These are phyloP conservation scores for Agonopterix heracliana DNA, from an alignment of 2,888 invertebrate genomes.

Conservation along the genomic window DNA sequence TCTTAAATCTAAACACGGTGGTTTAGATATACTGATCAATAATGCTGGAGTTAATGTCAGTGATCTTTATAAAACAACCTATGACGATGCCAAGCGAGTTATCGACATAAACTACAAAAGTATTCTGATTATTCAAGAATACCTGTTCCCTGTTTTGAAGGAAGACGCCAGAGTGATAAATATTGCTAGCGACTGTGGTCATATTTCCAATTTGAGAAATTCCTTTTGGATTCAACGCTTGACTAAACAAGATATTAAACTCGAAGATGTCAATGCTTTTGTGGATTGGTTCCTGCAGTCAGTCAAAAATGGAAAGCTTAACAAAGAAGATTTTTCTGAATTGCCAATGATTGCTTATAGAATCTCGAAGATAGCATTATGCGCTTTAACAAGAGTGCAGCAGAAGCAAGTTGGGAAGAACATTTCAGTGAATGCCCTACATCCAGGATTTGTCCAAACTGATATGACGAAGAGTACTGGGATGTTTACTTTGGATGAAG, in stretches of 20 bases:
- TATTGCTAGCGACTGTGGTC: slow-evolving; percentile 27
- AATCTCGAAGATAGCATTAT: slow-evolving; percentile 25
- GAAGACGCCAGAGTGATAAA: slow-evolving; percentile 27
- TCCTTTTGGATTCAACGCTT: slow-evolving; percentile 22
- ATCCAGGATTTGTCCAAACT: slow-evolving; percentile 29
- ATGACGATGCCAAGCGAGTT: slow-evolving; percentile 26
- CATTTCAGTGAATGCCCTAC: slow-evolving; percentile 26
- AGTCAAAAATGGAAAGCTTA: slow-evolving; percentile 20
- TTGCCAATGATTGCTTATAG: slow-evolving; percentile 18
- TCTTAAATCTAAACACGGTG: slow-evolving; percentile 24
- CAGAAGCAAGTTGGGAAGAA: slow-evolving; percentile 20
- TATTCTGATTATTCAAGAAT: slow-evolving; percentile 23
- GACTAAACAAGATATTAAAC: slow-evolving; percentile 18
- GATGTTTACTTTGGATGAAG: slow-evolving; percentile 16
- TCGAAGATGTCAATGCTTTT: slow-evolving; percentile 23
- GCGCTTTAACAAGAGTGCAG: slow-evolving; percentile 23
- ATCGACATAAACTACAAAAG: slow-evolving; percentile 27
- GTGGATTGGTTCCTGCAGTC: slow-evolving; percentile 27
- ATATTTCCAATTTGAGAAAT: slow-evolving; percentile 24
- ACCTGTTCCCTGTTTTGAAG: slow-evolving; percentile 23
- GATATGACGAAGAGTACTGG: slow-evolving; percentile 23
- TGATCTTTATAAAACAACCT: slow-evolving; percentile 17
- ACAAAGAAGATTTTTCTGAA: slow-evolving; percentile 21
- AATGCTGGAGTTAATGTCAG: slow-evolving; percentile 26
- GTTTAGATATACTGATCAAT: slow-evolving; percentile 32